phyloP scores from a whole-genome alignment of 2,888 invertebrate genomes.

The Aphrophora alni region DNA sequence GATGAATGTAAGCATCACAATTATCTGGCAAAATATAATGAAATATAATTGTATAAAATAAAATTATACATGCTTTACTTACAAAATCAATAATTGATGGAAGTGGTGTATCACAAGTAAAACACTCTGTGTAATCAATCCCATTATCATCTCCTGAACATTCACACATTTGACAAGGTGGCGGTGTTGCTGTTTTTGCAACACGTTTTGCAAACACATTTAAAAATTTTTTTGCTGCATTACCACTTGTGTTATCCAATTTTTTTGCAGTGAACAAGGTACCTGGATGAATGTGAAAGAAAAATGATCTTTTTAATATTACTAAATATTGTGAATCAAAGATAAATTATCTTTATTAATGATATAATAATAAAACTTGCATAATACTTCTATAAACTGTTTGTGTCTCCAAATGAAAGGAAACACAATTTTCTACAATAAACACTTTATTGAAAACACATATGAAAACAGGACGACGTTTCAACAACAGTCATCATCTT shows the following conservation, averaged over 20 bases:
- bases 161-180: constrained; percentile 70
- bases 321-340: background rate
- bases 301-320: background rate
- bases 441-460: too few relatives aligned
- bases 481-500: too few relatives aligned
- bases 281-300: constrained; percentile 47
- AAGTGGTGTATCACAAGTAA: constrained; percentile 64
- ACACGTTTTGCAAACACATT: constrained; percentile 72
- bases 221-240: constrained; percentile 66
- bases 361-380: too few relatives aligned
- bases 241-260: constrained; percentile 62
- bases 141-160: constrained; percentile 72
- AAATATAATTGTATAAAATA: too few relatives aligned
- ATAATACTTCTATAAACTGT: too few relatives aligned
- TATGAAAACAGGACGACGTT: too few relatives aligned
- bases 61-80: constrained; percentile 52
- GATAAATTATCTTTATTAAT: background rate
- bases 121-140: constrained; percentile 70
- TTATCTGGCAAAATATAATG: too few relatives aligned
- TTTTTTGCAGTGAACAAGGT: constrained; percentile 53
- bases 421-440: too few relatives aligned
- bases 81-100: constrained; percentile 61
- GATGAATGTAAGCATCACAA: too few relatives aligned
- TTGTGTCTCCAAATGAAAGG: too few relatives aligned
- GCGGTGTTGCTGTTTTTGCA: constrained; percentile 66